Conservation (phyloP, 2,113 vertebrate genomes). For the Poeciliopsis occidentalis region DNA sequence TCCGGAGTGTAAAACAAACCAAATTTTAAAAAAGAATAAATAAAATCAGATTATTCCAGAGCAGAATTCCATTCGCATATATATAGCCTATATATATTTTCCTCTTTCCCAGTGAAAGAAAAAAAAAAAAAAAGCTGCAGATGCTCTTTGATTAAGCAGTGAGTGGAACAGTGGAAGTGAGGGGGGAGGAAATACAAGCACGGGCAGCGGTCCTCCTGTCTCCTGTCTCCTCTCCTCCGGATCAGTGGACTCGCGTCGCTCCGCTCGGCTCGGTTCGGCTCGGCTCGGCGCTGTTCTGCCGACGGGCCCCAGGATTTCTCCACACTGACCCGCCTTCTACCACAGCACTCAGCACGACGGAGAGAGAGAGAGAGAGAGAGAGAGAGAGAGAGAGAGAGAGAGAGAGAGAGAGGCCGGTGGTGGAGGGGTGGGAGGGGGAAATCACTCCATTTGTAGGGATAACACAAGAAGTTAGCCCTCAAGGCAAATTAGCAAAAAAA, state of each 20-base stretch:
- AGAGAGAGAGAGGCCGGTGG: neutral
- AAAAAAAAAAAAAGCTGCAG: slow-evolving; percentile 37
- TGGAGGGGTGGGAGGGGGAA: neutral
- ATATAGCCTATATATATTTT: neutral
- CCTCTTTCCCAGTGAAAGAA: too few relatives aligned
- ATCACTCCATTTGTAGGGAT: slow-evolving; percentile 34
- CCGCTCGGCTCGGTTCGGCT: slow-evolving; percentile 69
- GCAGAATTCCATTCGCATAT: slow-evolving; percentile 34
- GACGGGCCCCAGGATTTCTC: slow-evolving; percentile 67
- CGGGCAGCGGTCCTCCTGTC: slow-evolving; percentile 37
- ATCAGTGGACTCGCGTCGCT: slow-evolving; percentile 68
- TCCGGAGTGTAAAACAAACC: slow-evolving; percentile 27
- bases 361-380: neutral
- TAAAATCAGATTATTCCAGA: slow-evolving; percentile 56
- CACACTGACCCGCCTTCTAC: slow-evolving; percentile 72
- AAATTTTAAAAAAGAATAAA: slow-evolving; percentile 18
- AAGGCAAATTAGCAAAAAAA: slow-evolving; percentile 37
- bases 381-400: neutral
- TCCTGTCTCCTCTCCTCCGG: slow-evolving; percentile 24
- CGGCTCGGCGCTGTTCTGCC: slow-evolving; percentile 69
- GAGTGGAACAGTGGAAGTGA: slow-evolving; percentile 48
- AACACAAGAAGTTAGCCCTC: slow-evolving; percentile 29
- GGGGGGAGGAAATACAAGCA: slow-evolving; percentile 1
- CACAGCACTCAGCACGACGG: slow-evolving; percentile 20
- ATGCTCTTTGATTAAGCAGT: slow-evolving; percentile 47